Evolutionary conservation across 2,797 vertebrate species (phyloP), one percentile per base, ranked within the genome.

Genomic region (Argyrosomus regius): DNA sequence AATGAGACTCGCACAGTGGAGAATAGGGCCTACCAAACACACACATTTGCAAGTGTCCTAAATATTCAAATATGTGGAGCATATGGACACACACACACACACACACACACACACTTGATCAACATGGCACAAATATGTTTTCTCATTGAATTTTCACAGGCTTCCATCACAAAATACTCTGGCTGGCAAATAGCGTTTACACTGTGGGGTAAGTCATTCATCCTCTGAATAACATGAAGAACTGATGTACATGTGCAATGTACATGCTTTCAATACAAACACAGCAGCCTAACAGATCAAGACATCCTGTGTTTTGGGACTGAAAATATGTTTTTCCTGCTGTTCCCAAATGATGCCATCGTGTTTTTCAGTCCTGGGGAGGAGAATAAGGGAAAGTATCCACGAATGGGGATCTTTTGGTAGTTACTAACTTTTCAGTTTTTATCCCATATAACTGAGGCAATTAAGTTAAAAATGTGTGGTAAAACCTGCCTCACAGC

Each of bases 141-240:
- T 71, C 1, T 65, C 18, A 26, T 60, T 71, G 6, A 39, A 28
- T 58, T 60, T 81, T 75, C 72, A 62, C 92, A 98, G 97, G 96
- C 95, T 76, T 95, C 97, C 65, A 96, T 97, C 75, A 94, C 96
- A 62, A 96, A 97, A 88, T 98, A 97, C 89, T 96, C 97, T 2
- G 96, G 97, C 26, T 98, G 97, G 97, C 97, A 98, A 76, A 97
- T 98, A 56, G 96, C 96, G 0, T 97, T 97, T 62, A 96, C 97
- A 9, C 85, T 98, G 13, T 98, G 97, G 97, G 97, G 97, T 98
- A 95, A 92, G 95, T 3, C 24, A 69, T 62, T 67, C 14, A 22
- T 65, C 9, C 28, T 43, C 22, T 64, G 10, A 68, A 24, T 35
- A 56, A 57, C n/a, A 31, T 5, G 0, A 49, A 66, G 9, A 63